These are phyloP conservation scores for Rhineura floridana DNA, from an alignment of 2,113 vertebrate genomes.

Conservation along the genomic window DNA sequence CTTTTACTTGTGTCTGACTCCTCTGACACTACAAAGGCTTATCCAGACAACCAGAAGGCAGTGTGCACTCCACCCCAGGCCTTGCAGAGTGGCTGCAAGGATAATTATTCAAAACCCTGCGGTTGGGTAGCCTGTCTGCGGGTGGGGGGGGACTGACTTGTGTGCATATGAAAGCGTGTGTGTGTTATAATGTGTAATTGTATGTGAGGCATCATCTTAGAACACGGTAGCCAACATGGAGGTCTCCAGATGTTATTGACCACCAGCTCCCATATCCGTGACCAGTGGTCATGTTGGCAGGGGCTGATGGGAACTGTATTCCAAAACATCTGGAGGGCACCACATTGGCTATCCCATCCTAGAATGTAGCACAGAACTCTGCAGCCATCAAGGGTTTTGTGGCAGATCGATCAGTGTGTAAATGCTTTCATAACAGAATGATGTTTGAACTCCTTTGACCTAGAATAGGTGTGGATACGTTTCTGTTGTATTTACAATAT, in stretches of 20 bases:
- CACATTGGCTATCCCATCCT: neutral
- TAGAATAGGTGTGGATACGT: neutral
- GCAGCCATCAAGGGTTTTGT: neutral
- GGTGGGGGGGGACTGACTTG: neutral
- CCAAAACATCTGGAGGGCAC: neutral
- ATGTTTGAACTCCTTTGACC: neutral
- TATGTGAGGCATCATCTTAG: neutral
- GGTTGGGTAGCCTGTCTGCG: neutral
- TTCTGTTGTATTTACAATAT: neutral
- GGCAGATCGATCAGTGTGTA: neutral
- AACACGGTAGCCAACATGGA: neutral
- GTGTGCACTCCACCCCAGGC: too few species aligned
- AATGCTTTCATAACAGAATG: neutral
- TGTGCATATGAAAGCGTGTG: too few species aligned
- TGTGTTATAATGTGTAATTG: neutral
- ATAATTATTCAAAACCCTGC: neutral
- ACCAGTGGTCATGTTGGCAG: neutral
- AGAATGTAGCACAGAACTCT: neutral
- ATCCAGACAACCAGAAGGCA: neutral
- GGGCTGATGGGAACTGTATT: neutral
- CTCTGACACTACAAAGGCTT: neutral
- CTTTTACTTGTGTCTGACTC: neutral
- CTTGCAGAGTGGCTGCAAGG: neutral
- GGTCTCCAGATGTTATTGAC: neutral
- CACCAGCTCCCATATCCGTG: neutral